Evolutionary conservation across 2,113 vertebrate genomes (phyloP).

Genomic region (Hylia prasina): DNA sequence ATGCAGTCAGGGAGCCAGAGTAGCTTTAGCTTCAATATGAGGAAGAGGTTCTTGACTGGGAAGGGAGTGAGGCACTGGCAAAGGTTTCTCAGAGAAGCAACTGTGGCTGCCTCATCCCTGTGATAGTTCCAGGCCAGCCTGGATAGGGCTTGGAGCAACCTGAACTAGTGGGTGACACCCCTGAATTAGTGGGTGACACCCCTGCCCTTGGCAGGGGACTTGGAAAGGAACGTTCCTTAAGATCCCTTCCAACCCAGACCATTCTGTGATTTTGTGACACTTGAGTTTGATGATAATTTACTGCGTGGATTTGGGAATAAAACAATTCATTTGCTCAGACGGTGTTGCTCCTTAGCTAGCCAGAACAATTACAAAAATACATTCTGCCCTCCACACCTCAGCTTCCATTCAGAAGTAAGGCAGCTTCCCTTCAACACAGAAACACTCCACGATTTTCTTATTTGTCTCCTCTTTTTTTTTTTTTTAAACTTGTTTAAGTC

Average conservation of each 20-base stretch:
- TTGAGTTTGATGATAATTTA: not conserved
- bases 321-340: not conserved
- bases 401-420: not conserved
- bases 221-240: fast-evolving
- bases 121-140: not conserved
- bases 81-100: not conserved
- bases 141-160: not conserved
- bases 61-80: not conserved
- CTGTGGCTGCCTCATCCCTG: not conserved
- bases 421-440: not conserved
- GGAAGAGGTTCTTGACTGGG: not conserved
- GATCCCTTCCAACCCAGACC: not conserved
- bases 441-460: constrained; percentile 58
- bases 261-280: not conserved
- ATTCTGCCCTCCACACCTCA: not conserved
- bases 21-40: not conserved
- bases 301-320: not conserved
- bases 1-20: not conserved
- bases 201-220: not conserved
- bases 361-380: not conserved
- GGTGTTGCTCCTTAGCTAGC: not conserved
- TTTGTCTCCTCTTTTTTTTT: constrained; percentile 32
- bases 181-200: not conserved
- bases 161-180: not conserved
- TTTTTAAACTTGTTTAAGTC: constrained; percentile 67